Conservation (phyloP, 2,113 vertebrate species). For the Hystrix brachyura region DNA sequence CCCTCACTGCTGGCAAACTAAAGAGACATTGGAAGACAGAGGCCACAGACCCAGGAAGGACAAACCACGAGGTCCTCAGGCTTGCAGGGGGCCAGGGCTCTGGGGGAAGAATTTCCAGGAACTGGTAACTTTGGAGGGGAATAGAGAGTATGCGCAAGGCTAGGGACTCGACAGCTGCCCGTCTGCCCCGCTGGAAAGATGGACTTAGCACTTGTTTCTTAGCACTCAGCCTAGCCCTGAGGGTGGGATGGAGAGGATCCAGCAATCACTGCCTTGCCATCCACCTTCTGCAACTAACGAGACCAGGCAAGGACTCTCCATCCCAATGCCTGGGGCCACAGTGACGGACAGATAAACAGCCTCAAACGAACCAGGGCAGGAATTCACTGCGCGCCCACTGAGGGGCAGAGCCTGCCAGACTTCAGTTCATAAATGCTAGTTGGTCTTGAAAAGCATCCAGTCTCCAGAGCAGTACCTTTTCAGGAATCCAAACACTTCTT, state of each 20-base stretch:
- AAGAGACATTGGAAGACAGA: background rate
- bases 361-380: background rate
- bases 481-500: slow-evolving; percentile 63
- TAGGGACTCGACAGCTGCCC: no score
- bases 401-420: background rate
- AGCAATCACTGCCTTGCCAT: accelerated
- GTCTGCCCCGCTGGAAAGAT: background rate
- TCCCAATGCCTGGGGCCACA: accelerated
- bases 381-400: background rate
- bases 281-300: background rate
- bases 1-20: background rate
- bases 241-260: no score
- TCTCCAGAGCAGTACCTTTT: slow-evolving; percentile 35
- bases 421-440: slow-evolving; percentile 26
- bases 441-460: background rate
- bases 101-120: background rate
- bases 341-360: background rate
- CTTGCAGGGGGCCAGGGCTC: background rate
- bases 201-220: background rate
- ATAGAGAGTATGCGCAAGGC: accelerated
- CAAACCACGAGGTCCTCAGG: background rate
- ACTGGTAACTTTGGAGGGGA: background rate
- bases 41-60: background rate
- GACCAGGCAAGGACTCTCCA: background rate
- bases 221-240: background rate